phyloP scores from a whole-genome alignment of 2,113 vertebrate genomes.

The Lamprotornis superbus region DNA sequence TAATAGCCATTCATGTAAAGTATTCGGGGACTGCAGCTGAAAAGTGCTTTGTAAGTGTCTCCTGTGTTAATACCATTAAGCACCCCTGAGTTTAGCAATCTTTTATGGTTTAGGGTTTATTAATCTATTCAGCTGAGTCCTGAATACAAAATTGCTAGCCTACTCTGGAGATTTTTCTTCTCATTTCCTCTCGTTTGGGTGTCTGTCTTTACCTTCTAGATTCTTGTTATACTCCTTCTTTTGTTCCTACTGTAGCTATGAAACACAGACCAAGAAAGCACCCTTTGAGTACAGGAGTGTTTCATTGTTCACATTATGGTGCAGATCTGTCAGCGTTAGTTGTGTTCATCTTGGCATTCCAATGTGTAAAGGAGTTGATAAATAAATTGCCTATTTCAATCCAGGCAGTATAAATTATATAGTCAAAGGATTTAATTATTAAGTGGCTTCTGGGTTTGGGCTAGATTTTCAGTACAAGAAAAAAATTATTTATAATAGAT shows the following conservation, averaged over 20 bases:
- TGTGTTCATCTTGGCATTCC: background rate
- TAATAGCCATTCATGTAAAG: background rate
- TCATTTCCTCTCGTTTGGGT: background rate
- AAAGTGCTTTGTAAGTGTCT: background rate
- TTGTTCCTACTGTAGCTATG: background rate
- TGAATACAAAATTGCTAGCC: background rate
- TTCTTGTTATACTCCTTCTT: background rate
- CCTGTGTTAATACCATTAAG: background rate
- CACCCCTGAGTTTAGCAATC: background rate
- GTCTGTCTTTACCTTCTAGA: background rate
- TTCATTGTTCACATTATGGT: background rate
- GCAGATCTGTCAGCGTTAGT: background rate
- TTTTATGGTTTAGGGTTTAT: background rate
- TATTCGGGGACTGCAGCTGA: background rate
- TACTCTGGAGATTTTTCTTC: background rate
- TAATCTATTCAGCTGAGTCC: background rate
- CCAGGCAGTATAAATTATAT: background rate
- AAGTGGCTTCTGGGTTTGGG: background rate
- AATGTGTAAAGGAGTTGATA: conserved; percentile 5
- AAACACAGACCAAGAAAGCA: background rate
- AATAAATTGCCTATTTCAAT: background rate
- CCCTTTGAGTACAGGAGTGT: background rate
- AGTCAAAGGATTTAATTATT: background rate
- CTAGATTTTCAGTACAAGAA: background rate
- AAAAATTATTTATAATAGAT: background rate